Base-by-base conservation (phyloP, 2,888 invertebrate species). In the Acronicta psi region DNA sequence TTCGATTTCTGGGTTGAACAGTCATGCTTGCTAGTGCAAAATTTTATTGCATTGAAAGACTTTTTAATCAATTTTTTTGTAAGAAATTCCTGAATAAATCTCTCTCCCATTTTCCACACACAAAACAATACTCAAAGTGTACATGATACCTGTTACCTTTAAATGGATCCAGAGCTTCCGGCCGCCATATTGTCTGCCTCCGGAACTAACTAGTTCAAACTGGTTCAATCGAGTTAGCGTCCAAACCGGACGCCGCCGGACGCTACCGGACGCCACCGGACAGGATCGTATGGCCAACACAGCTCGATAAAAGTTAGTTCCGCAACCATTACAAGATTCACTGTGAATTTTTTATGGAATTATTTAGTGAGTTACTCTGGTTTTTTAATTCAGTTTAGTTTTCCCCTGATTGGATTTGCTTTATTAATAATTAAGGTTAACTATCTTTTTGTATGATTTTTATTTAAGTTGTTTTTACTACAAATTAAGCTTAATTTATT, bases 181-280 rank as follows among this genome's bases (percentile, higher is more conserved):
- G 14, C 53, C 11, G 43, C 63, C 69, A 71, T 70, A 64, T 73
- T 69, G 67, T 70, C 53, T 67, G 62, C 46, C 40, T 64, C 58
- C 73, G 77, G 77, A 73, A 73, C 77, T 80, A 83, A 84, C 84
- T 81, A 79, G 82, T 81, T 80, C 61, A 51, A 81, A 84, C 80
- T 81, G 75, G 81, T 84, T 80, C 70, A 75, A 75, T 77, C 77
- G 65, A 82, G 81, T 84, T 83, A 79, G 69, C 58, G 52, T 63
- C 43, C 50, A 59, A 75, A 76, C 79, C 59, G 57, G 70, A 67
- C 44, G 34, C 20, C 20, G 10, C 18, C 60, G 57, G 63, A 67
- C 40, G 43, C 40, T 13, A 36, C 53, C 52, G 63, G 65, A 77
- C 59, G 66, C 46, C 34, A 45, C 45, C 49, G 59, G 56, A 61